Evolutionary conservation across 2,888 invertebrate species (phyloP), one percentile per base, ranked within the genome.

Genomic region (Heliconius ismenius): DNA sequence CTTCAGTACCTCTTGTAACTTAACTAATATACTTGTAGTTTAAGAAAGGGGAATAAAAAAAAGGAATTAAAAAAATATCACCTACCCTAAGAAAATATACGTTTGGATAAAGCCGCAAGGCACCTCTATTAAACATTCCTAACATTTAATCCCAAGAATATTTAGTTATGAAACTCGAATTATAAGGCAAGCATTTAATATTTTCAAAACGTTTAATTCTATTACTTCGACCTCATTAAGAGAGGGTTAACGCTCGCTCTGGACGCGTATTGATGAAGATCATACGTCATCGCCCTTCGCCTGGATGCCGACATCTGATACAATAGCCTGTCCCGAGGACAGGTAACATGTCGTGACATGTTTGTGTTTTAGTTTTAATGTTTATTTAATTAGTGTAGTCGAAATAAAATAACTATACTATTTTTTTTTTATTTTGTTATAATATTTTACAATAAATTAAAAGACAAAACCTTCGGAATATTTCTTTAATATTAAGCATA

Each of bases 191-290:
- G 72, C n/a, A 36, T 63, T 74, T 70, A 28, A 80, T 77, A 63
- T 74, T 73, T 76, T 81, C 80, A 83, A 85, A 87, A 85, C 87
- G 86, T 90, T 91, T 91, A 91, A 92, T 91, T 92, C 88, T 91
- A 92, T 92, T 89, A 90, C 87, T 86, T 84, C 83, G 87, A 90
- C 90, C 90, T 91, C 91, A 92, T 92, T 90, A 90, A 84, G 85
- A 83, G 83, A 86, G 89, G 91, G 91, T 91, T 92, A 91, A 90
- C 88, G 88, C 83, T 86, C 85, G 85, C 83, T 83, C 85, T 81
- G 82, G 91, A 92, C 92, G 85, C 83, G 83, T 91, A 92, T 92
- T 91, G 90, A 92, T 92, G 90, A 84, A 83, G 81, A 80, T 82
- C 83, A 91, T 92, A 91, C 89, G 90, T 92, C 92, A 92, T 91